Base-by-base conservation (phyloP, 1,140 invertebrate genomes). In the Pseudomyrmex gracilis region DNA sequence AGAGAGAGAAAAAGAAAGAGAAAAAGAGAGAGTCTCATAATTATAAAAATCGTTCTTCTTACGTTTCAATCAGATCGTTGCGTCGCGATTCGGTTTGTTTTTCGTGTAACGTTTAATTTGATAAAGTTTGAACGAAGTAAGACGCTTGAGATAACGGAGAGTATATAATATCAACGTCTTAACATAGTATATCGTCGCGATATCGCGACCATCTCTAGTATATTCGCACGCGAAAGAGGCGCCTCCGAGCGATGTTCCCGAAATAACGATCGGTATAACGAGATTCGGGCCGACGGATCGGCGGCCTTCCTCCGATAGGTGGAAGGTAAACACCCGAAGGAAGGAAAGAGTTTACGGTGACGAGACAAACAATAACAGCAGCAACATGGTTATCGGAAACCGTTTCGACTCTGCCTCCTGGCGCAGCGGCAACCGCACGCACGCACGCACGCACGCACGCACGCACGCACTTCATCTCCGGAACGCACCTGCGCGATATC, bases 321-420 rank as follows among this genome's bases (percentile, higher is more conserved):
- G 51, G 63, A 58, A 63, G 51, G 17, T 64, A 61, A 67, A 22
- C 12, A 68, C 17, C 5, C 49, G 17, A 63, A 55, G 49, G 53
- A 61, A 51, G 5, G 5, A 34, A 34, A 17, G 51, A 83, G 71
- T 58, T 80, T 71, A 71, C 61, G 66, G 73, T 64, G 43, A 86
- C 83, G 74, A 83, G 74, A 83, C 64, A 74, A 74, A 86, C 78
- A 58, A 67, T 53, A 71, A 83, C 80, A 22, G 58, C 53, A 53
- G 57, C 51, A 60, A 71, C 64, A 63, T 63, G n/a, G 66, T 86
- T 86, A 85, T 86, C 77, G 85, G 70, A 71, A 85, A 85, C 51
- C 57, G 20, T 22, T 34, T 4, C 70, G 84, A n/a, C 57, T 70
- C 58, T 51, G 53, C 53, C 58, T 86, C 55, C 49, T 63, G 53